Conservation (phyloP, 2,888 invertebrate species). For the Atethmia centrago region DNA sequence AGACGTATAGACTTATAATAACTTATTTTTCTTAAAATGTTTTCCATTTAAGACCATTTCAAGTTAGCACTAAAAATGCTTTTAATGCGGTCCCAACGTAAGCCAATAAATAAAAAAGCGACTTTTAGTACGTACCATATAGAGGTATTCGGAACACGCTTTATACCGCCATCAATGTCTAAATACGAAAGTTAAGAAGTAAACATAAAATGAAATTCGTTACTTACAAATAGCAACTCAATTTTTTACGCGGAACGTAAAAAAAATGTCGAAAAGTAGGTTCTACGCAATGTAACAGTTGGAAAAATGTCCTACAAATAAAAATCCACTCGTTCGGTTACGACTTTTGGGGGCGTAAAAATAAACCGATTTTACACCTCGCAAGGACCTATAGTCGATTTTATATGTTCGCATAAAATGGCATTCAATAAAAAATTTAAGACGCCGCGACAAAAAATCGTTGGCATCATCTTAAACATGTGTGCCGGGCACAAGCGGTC, state of each 20-base stretch:
- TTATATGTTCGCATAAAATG: constrained; percentile 84
- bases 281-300: constrained; percentile 72
- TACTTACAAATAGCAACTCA: constrained; percentile 72
- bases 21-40: constrained; percentile 26
- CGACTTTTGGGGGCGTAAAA: constrained; percentile 84
- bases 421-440: constrained; percentile 87
- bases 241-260: constrained; percentile 72
- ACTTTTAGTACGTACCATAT: constrained; percentile 69
- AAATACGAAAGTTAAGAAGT: constrained; percentile 72
- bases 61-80: constrained; percentile 63
- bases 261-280: constrained; percentile 66
- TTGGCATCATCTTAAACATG: constrained; percentile 70
- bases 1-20: no score
- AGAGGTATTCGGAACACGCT: constrained; percentile 67
- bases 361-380: constrained; percentile 88
- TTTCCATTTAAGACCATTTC: constrained; percentile 54
- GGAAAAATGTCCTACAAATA: constrained; percentile 83
- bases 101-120: constrained; percentile 71
- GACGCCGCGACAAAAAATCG: constrained; percentile 77
- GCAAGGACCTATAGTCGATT: constrained; percentile 81
- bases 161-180: constrained; percentile 70
- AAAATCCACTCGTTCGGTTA: constrained; percentile 84
- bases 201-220: constrained; percentile 73
- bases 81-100: constrained; percentile 63
- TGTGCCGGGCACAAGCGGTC: constrained; percentile 33